These are phyloP conservation scores for Spilogale gracilis DNA, from an alignment of 2,113 vertebrate genomes.

Conservation along the genomic window DNA sequence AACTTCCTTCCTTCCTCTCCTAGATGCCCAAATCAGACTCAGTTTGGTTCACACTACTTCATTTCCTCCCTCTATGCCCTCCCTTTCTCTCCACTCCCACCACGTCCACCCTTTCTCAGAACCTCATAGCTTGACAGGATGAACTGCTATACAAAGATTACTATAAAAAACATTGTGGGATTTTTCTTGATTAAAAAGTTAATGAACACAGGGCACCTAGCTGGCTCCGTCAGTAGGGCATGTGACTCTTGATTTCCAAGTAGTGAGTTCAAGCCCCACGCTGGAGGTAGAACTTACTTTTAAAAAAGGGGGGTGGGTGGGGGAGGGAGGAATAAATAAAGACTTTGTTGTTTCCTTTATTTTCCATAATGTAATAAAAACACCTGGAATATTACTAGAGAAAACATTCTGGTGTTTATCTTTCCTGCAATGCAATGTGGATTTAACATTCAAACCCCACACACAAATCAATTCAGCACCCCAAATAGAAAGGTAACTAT, in stretches of 20 bases:
- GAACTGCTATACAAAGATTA: not conserved
- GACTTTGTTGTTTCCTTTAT: not conserved
- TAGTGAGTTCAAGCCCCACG: not conserved
- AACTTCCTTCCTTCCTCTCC: not conserved
- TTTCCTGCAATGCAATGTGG: not conserved
- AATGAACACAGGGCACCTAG: not conserved
- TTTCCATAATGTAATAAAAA: constrained; percentile 46
- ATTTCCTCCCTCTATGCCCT: not conserved
- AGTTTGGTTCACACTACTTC: not conserved
- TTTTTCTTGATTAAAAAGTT: constrained; percentile 5
- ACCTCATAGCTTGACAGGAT: not conserved
- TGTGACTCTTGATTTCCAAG: not conserved
- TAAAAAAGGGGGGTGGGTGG: not conserved
- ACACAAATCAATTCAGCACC: not conserved
- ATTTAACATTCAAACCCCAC: not conserved
- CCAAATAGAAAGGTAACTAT: not conserved
- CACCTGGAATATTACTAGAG: not conserved
- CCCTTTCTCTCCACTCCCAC: not conserved
- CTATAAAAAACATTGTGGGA: not conserved
- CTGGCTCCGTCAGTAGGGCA: not conserved
- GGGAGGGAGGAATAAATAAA: not conserved
- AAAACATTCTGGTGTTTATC: not conserved
- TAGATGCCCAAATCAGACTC: not conserved
- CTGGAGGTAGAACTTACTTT: not conserved
- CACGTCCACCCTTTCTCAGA: not conserved